Evolutionary conservation across 2,797 vertebrate species (phyloP).

Genomic region (Potorous gilbertii): DNA sequence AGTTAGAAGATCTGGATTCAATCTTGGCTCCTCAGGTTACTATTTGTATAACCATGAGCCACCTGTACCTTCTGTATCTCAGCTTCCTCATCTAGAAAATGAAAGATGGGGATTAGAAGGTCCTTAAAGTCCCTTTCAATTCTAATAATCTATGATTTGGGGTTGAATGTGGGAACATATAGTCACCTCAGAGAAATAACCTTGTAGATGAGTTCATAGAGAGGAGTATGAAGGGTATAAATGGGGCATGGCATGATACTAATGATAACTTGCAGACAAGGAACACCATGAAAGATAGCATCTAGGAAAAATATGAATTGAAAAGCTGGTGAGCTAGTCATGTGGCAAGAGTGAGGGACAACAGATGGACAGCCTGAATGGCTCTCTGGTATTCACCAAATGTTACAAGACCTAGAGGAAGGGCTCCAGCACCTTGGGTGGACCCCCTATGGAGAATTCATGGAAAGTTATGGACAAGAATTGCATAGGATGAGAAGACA

Average conservation of each 20-base stretch:
- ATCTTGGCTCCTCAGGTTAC: not conserved
- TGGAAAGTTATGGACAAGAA: not conserved
- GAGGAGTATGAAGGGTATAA: not conserved
- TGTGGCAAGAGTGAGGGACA: not conserved
- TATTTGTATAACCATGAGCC: no score
- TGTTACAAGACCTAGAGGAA: not conserved
- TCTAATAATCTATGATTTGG: not conserved
- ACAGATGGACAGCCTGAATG: not conserved
- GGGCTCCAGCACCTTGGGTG: not conserved
- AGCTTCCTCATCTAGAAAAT: not conserved
- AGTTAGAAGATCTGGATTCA: not conserved
- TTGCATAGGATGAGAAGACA: not conserved
- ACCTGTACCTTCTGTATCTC: not conserved
- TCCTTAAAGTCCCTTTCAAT: not conserved
- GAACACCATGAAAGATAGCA: not conserved
- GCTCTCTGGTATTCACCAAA: not conserved
- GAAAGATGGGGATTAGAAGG: not conserved
- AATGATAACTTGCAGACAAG: not conserved
- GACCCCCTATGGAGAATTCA: not conserved
- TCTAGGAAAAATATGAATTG: not conserved
- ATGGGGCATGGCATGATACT: not conserved
- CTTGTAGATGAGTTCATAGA: not conserved
- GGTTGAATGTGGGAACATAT: slow-evolving; percentile 19
- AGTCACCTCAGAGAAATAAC: not conserved
- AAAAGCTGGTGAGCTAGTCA: not conserved